Conservation (phyloP, 92 coral and sea anemone genomes). For the Phenganax stokvisi region DNA sequence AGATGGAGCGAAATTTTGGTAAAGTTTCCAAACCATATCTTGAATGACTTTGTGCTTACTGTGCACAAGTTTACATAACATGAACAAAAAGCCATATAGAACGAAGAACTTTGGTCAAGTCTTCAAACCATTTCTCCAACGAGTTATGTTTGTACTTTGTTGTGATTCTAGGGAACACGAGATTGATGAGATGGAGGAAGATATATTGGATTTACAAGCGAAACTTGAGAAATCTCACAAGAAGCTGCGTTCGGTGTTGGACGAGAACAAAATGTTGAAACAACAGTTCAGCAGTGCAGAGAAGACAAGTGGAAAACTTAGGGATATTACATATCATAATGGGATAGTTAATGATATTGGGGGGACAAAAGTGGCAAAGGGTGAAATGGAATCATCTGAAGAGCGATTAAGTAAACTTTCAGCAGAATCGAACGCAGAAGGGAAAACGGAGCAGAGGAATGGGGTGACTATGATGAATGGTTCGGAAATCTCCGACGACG, state of each 20-base stretch:
- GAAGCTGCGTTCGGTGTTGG: constrained; percentile 18
- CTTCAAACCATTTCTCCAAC: too few species aligned
- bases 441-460: background rate
- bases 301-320: constrained; percentile 26
- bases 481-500: background rate
- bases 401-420: background rate
- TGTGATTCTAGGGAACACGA: constrained; percentile 15
- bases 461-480: background rate
- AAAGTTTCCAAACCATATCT: too few species aligned
- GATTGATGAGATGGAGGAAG: constrained; percentile 39
- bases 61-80: too few species aligned
- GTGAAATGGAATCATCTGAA: background rate
- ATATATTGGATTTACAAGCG: constrained; percentile 23
- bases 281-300: constrained; percentile 30
- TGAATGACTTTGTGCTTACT: too few species aligned
- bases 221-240: constrained; percentile 33
- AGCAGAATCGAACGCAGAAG: background rate
- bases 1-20: too few species aligned
- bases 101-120: too few species aligned
- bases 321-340: background rate
- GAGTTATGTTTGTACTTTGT: too few species aligned
- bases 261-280: constrained; percentile 40
- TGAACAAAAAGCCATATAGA: too few species aligned
- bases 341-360: background rate
- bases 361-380: background rate